Base-by-base conservation (phyloP, 2,797 vertebrate genomes). In the Etheostoma perlongum region DNA sequence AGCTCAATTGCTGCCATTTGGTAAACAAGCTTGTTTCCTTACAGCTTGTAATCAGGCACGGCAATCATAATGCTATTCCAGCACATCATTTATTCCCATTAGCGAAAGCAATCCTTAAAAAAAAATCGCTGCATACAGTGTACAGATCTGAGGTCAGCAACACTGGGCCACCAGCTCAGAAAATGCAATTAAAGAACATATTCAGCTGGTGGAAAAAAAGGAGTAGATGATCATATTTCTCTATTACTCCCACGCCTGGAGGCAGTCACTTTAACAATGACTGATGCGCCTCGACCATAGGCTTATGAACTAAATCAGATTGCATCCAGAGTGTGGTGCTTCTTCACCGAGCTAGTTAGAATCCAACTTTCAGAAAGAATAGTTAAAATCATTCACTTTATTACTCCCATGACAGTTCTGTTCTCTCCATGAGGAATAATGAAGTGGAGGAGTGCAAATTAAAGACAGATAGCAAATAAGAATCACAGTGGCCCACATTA, bases 181-280 rank as follows among this genome's bases (percentile, higher is more conserved):
- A 88, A 87, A 87, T 83, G 79, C 73, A 87, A 91, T 89, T 88
- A 89, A 82, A 84, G 66, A 76, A 74, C 72, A 85, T 82, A 84
- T 89, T 84, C 84, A 76, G 79, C 63, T 79, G 62, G 74, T 74
- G 72, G 62, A 74, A 70, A 85, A 81, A 55, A 81, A 55, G 60
- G 36, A 74, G 76, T 84, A 86, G 74, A 83, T 79, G 51, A 85
- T 88, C 87, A 91, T 92, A 90, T 91, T 89, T 92, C 85, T 85
- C 75, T 85, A 91, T 92, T 90, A 91, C 81, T 57, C 63, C 36
- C 63, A 75, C 58, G 70, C 64, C 84, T 82, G 67, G 76, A 82
- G 86, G 89, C 83, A 85, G 81, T 81, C 84, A 71, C 59, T 79
- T 85, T 89, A 91, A 92, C 82, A 79, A 89, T 88, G 85, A 93